A percentile compares a stretch with the other conserved stretches of the same genome.
These are phyloP conservation scores for Lanius ludovicianus DNA, from an alignment of 2,113 vertebrate species.

Conservation along the genomic window DNA sequence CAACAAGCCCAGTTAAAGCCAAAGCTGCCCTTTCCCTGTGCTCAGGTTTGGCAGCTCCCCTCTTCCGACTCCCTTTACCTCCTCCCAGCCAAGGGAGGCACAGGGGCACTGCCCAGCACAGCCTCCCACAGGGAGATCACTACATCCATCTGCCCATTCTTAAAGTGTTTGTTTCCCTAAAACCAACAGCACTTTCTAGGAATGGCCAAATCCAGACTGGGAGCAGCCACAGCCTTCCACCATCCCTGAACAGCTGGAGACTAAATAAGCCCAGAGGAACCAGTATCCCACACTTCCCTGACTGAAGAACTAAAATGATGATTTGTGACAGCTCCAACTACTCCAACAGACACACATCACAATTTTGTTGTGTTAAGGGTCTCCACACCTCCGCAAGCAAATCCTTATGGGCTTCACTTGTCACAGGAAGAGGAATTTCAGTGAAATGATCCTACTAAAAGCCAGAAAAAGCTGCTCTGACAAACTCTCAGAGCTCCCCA, in stretches of 20 bases:
- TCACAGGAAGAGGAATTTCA: not conserved
- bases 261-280: not conserved
- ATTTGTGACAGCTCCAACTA: not conserved
- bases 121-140: not conserved
- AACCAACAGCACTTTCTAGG: not conserved
- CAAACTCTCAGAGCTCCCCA: not conserved
- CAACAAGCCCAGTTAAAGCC: not conserved
- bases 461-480: not conserved
- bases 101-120: not conserved
- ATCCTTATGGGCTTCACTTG: not conserved
- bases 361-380: accelerated
- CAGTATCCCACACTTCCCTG: too few species aligned
- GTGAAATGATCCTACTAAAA: not conserved
- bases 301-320: not conserved
- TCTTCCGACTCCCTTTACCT: not conserved
- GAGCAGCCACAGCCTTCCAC: not conserved
- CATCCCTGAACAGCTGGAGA: not conserved
- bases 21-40: not conserved
- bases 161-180: too few species aligned
- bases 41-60: not conserved
- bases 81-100: not conserved
- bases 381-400: not conserved
- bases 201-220: not conserved
- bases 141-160: not conserved
- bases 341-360: too few species aligned